Evolutionary conservation across 2,888 invertebrate species (phyloP), one percentile per base, ranked within the genome.

Genomic region (Teleiodes luculella): DNA sequence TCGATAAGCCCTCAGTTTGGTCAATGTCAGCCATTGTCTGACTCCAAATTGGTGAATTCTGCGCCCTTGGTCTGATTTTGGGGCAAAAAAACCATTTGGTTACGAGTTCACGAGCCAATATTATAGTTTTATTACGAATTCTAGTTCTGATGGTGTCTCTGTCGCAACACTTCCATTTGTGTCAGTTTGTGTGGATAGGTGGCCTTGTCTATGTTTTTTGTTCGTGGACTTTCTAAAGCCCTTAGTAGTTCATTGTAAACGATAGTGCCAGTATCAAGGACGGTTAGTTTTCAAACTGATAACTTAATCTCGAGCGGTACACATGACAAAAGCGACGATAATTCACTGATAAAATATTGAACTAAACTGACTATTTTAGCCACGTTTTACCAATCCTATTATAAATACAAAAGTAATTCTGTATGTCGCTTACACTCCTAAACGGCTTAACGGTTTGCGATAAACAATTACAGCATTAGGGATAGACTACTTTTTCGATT

Each of bases 21-120:
- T 73, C 77, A 80, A 78, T 79, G 80, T 70, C 77, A 65, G 53
- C 66, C 60, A 76, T 80, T 79, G 74, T 79, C 67, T 67, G 67
- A 64, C 59, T 54, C 56, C 72, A 73, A 75, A n/a, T n/a, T n/a
- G n/a, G n/a, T n/a, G n/a, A 72, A 77, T 69, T 69, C 59, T 52
- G 46, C 54, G 33, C 61, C 75, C 75, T 74, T 74, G 74, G 63
- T 57, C 66, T 65, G 65, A 65, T 66, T 74, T 35, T 20, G 2
- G 16, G 13, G 35, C 30, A 35, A 33, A 48, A 48, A 33, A 16
- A 31, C 43, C 43, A 43, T 43, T 28, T 8, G 28, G 28, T 28
- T 43, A 43, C 43, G 43, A 18, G 18, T 18, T 18, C 24, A 24
- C 43, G 43, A 18, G 18, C 18, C 39, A 3, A 24, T 41, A 43